Conservation (phyloP, 1,140 invertebrate genomes). For the Caligus rogercresseyi region DNA sequence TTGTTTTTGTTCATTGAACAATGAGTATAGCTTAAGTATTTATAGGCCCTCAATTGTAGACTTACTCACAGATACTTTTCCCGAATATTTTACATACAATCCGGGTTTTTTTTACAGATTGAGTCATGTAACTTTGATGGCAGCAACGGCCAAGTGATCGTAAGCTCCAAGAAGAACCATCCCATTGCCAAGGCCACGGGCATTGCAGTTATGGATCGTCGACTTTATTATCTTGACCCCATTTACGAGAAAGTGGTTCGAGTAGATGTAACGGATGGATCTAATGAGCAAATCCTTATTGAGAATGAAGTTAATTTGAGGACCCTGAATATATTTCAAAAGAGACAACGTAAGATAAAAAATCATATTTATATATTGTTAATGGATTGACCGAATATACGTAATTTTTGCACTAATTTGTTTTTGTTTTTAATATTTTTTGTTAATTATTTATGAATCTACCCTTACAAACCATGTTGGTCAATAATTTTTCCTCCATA, state of each 20-base stretch:
- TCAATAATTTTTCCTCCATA: too few species aligned
- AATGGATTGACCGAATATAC: neutral
- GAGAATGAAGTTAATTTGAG: constrained; percentile 73
- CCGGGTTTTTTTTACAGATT: too few species aligned
- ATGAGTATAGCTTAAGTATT: too few species aligned
- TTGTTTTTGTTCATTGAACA: too few species aligned
- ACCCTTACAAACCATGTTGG: too few species aligned
- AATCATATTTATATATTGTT: neutral
- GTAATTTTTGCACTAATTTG: neutral
- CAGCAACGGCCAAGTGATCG: constrained; percentile 43
- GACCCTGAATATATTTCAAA: constrained; percentile 69
- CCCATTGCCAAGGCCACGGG: constrained; percentile 47
- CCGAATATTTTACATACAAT: too few species aligned
- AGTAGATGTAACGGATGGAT: constrained; percentile 61
- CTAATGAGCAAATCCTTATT: constrained; percentile 52
- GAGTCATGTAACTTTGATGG: constrained; percentile 57
- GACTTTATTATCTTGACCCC: constrained; percentile 74
- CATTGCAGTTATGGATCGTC: constrained; percentile 58
- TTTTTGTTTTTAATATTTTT: constrained; percentile 19
- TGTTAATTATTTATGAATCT: constrained; percentile 10
- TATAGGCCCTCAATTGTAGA: too few species aligned
- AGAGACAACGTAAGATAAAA: constrained; percentile 37
- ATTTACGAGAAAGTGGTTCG: constrained; percentile 70
- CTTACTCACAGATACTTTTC: too few species aligned
- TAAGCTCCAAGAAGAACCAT: constrained; percentile 38